Base-by-base conservation (phyloP, 1,140 invertebrate genomes). In the Piezodorus guildinii region DNA sequence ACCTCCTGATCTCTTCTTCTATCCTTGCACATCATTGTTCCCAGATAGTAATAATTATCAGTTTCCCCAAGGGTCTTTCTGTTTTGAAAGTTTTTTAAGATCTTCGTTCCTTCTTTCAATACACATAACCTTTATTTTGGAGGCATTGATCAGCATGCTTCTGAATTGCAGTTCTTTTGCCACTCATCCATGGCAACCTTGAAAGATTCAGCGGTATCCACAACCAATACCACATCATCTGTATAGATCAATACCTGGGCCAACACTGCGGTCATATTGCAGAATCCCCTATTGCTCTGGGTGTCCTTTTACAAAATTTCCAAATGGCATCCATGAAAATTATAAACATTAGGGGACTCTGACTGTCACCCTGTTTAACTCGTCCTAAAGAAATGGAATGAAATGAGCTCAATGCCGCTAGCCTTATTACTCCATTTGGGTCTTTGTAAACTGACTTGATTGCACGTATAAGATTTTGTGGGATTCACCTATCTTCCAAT, bases 301-400 rank as follows among this genome's bases (percentile, higher is more conserved):
- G 43, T 44, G 43, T 44, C 43, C 16, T 44, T 44, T 16, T 44
- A 44, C n/a, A n/a, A n/a, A n/a, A n/a, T n/a, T n/a, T n/a, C n/a
- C n/a, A n/a, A n/a, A n/a, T 44, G 43, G 43, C 43, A 44, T 44
- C 43, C 43, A 44, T 44, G 16, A 44, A 44, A 44, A 44, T 10
- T 10, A 44, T 44, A 16, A 44, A 44, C 16, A 44, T 9, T 10
- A 44, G 43, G 43, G 25, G 66, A 66, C 74, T 73, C n/a, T n/a
- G n/a, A n/a, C n/a, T n/a, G n/a, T n/a, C n/a, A n/a, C n/a, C n/a
- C n/a, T n/a, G n/a, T n/a, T n/a, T n/a, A n/a, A n/a, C n/a, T n/a
- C n/a, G n/a, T n/a, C n/a, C n/a, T n/a, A n/a, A n/a, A n/a, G n/a
- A n/a, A n/a, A n/a, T n/a, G n/a, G n/a, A n/a, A n/a, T n/a, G n/a